A percentile compares a stretch with the other conserved stretches of the same genome.
Evolutionary conservation across 2,113 vertebrate genomes (phyloP).

Genomic region (Opisthocomus hoazin): DNA sequence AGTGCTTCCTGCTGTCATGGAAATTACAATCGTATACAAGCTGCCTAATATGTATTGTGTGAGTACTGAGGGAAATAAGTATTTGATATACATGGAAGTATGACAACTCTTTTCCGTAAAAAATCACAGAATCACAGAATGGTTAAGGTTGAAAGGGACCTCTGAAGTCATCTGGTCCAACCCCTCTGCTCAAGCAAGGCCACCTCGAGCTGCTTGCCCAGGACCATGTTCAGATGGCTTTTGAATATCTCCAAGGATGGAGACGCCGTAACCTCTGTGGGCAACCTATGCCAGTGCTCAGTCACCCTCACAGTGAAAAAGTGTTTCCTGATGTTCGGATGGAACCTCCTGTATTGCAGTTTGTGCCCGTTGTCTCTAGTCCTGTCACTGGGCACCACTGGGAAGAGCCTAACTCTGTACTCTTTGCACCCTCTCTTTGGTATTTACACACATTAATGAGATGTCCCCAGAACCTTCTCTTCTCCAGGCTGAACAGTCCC

Average conservation of each 20-base stretch:
- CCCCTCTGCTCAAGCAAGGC: not conserved
- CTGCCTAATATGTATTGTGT: not conserved
- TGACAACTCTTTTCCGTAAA: not conserved
- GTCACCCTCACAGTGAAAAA: not conserved
- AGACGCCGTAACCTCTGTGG: not conserved
- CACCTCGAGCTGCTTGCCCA: no score
- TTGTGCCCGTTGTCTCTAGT: not conserved
- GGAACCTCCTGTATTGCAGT: not conserved
- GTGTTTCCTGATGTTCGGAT: not conserved
- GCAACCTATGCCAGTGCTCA: not conserved
- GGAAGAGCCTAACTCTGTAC: not conserved
- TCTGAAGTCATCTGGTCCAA: not conserved
- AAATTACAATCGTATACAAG: not conserved
- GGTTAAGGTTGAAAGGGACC: not conserved
- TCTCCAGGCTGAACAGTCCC: not conserved
- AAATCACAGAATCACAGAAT: not conserved
- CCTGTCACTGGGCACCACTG: not conserved
- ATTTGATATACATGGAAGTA: not conserved
- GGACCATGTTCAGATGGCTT: not conserved
- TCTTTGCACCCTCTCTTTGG: not conserved
- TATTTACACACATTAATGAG: not conserved
- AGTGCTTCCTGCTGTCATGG: not conserved
- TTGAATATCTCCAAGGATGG: not conserved
- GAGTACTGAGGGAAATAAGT: not conserved
- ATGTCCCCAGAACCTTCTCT: not conserved